Conservation (phyloP, 2,888 invertebrate genomes). For the Brachyptera putata region DNA sequence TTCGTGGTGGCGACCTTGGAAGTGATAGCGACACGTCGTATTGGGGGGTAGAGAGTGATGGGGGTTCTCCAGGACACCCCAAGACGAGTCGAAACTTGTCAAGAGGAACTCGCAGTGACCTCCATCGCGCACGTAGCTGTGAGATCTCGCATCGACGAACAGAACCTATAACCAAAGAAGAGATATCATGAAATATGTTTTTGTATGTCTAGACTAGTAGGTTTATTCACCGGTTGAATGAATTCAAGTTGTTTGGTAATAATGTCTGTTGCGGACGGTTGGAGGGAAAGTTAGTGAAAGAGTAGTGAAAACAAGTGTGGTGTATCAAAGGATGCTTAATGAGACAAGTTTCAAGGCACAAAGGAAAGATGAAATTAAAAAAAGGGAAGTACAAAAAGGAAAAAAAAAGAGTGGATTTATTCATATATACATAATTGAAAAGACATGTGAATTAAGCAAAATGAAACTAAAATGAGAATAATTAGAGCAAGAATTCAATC, state of each 20-base stretch:
- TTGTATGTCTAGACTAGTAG: too few relatives aligned
- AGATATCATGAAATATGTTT: too few relatives aligned
- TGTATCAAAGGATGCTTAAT: slow-evolving; percentile 19
- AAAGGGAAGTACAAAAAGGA: not conserved
- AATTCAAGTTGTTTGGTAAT: not conserved
- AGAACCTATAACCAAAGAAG: slow-evolving; percentile 55
- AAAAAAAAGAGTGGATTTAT: slow-evolving; percentile 6
- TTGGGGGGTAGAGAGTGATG: slow-evolving; percentile 74
- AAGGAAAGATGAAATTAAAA: slow-evolving; percentile 11
- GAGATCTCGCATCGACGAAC: slow-evolving; percentile 70
- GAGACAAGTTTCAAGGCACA: slow-evolving; percentile 15
- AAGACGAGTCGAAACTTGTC: slow-evolving; percentile 67
- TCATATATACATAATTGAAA: slow-evolving; percentile 10
- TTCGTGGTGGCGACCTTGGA: slow-evolving; percentile 68
- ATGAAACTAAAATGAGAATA: too few relatives aligned
- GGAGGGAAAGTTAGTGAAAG: slow-evolving; percentile 56
- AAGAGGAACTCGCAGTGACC: slow-evolving; percentile 72
- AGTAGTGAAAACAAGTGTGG: slow-evolving; percentile 16
- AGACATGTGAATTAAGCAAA: not conserved
- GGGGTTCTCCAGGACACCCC: slow-evolving; percentile 70
- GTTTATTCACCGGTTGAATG: not conserved
- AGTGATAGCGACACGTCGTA: slow-evolving; percentile 76
- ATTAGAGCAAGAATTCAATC: too few relatives aligned
- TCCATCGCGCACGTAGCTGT: slow-evolving; percentile 67
- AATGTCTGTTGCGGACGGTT: not conserved